Evolutionary conservation across 2,797 vertebrate species (phyloP).

Genomic region (Pygocentrus nattereri): DNA sequence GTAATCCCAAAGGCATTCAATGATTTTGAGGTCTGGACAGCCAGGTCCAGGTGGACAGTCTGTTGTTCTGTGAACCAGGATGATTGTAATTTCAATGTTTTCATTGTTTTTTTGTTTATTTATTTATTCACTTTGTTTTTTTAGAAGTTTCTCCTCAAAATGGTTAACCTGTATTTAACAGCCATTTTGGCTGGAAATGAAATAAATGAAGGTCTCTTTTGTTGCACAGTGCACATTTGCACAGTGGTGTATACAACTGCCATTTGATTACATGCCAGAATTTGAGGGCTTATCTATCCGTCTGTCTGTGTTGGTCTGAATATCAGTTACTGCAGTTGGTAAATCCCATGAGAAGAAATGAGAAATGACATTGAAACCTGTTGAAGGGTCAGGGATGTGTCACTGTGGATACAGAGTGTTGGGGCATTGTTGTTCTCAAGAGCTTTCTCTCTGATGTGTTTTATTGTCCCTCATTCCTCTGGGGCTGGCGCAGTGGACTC

Average conservation of each 20-base stretch:
- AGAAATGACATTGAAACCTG: constrained; percentile 13
- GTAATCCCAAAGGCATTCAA: too few relatives aligned
- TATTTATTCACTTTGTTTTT: too few relatives aligned
- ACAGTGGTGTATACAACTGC: not conserved
- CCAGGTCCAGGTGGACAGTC: too few relatives aligned
- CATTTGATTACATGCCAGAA: not conserved
- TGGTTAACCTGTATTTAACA: too few relatives aligned
- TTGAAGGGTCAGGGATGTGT: constrained; percentile 1
- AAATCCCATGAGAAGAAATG: not conserved
- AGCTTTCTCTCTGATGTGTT: constrained; percentile 28
- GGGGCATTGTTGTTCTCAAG: constrained; percentile 10
- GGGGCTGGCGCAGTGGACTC: constrained; percentile 15
- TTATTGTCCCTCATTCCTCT: constrained; percentile 14
- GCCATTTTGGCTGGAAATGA: too few relatives aligned
- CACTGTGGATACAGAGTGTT: not conserved
- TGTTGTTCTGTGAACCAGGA: too few relatives aligned
- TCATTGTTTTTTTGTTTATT: too few relatives aligned
- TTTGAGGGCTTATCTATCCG: not conserved
- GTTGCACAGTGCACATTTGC: too few relatives aligned
- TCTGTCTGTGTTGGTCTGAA: not conserved
- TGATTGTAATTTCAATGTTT: too few relatives aligned
- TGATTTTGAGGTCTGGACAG: too few relatives aligned
- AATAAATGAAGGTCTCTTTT: too few relatives aligned
- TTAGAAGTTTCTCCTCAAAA: too few relatives aligned
- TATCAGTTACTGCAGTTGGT: not conserved